Evolutionary conservation across 2,888 invertebrate genomes (phyloP).

Genomic region (Bembecia ichneumoniformis): DNA sequence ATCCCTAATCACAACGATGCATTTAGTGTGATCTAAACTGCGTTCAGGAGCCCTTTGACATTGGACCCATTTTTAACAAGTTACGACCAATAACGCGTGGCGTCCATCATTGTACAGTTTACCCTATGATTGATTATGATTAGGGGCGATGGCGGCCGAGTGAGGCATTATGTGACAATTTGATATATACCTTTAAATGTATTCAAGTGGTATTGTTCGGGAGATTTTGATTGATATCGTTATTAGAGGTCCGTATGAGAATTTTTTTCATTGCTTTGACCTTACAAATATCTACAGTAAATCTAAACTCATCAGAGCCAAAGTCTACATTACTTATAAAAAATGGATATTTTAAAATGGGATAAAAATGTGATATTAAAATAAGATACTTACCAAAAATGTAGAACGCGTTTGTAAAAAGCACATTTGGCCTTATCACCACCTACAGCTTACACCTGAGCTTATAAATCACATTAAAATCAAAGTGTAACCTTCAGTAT

Average conservation of each 20-base stretch:
- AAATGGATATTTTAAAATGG: no score
- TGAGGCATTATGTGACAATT: slow-evolving; percentile 46
- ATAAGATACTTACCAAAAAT: no score
- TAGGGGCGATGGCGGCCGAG: slow-evolving; percentile 29
- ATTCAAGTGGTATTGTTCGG: slow-evolving; percentile 9
- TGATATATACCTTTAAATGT: slow-evolving; percentile 44
- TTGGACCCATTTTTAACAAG: slow-evolving; percentile 14
- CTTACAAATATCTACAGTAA: no score
- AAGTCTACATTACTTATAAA: no score
- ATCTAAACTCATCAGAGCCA: no score
- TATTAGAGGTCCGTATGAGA: not conserved
- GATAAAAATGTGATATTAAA: no score
- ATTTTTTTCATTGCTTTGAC: no score
- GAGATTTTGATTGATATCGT: slow-evolving; percentile 26
- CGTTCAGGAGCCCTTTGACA: slow-evolving; percentile 26
- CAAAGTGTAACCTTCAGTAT: no score
- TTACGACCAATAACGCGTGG: slow-evolving; percentile 8
- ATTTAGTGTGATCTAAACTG: slow-evolving; percentile 1
- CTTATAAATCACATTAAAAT: no score
- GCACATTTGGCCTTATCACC: no score
- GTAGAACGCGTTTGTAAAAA: no score
- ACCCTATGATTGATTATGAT: slow-evolving; percentile 49
- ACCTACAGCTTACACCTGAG: no score
- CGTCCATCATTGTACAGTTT: not conserved
- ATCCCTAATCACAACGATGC: slow-evolving; percentile 27